These are phyloP conservation scores for Danionella dracula DNA, from an alignment of 2,797 vertebrate species.

Conservation along the genomic window DNA sequence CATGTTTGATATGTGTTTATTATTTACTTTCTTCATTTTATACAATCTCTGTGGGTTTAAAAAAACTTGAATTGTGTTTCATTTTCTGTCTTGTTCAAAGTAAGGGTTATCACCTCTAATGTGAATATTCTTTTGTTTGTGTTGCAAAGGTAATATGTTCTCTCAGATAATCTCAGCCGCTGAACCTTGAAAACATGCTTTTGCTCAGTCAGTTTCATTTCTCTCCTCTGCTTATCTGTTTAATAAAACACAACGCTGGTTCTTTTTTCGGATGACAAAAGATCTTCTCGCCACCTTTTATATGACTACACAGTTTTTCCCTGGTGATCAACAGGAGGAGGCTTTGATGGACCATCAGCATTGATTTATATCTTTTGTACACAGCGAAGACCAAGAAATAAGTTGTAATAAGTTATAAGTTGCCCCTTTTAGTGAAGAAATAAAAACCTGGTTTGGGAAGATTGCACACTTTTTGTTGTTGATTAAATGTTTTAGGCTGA, in stretches of 20 bases:
- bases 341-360: slow-evolving; percentile 13
- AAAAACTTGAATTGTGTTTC: not conserved
- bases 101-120: not conserved
- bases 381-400: not conserved
- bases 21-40: too few species aligned
- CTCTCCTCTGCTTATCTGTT: slow-evolving; percentile 41
- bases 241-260: slow-evolving; percentile 46
- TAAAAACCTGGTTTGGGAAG: slow-evolving; percentile 1
- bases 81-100: slow-evolving; percentile 5
- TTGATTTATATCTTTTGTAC: slow-evolving; percentile 27
- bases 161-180: not conserved
- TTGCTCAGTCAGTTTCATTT: slow-evolving; percentile 42
- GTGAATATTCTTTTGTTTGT: slow-evolving; percentile 65
- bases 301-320: not conserved
- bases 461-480: not conserved
- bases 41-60: too few species aligned
- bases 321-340: not conserved
- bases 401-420: too few species aligned
- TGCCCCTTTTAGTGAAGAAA: not conserved
- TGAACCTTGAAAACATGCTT: slow-evolving; percentile 1
- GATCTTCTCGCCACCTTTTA: slow-evolving; percentile 32
- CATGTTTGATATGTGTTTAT: too few species aligned
- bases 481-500: slow-evolving; percentile 23
- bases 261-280: slow-evolving; percentile 38
- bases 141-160: slow-evolving; percentile 31